Base-by-base conservation (phyloP, 1,140 invertebrate genomes). In the Mya arenaria region DNA sequence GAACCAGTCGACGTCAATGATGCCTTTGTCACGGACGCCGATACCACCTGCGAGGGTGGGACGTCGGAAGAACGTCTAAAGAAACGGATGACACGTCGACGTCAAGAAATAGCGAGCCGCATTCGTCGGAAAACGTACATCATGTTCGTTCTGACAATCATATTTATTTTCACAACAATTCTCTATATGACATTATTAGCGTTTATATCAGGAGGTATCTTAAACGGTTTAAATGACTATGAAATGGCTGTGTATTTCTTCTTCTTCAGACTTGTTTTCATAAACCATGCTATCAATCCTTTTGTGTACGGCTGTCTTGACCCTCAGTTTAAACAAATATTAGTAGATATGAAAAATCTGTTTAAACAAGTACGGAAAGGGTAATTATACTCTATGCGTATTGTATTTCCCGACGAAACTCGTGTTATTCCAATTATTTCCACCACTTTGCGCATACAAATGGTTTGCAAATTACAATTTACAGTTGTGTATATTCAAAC, bases 231-330 rank as follows among this genome's bases (percentile, higher is more conserved):
- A n/a, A n/a, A n/a, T 3, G 41, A 77, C 34, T 17, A 5, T 30
- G 23, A 48, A n/a, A 77, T 48, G 36, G 60, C 30, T 25, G 58
- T 32, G 10, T 77, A 63, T 52, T 77, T 77, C 60, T 65, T 77
- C 36, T 77, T 63, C 34, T 65, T 77, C 13, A 23, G 73, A 23
- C 39, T 77, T 0, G 63, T 65, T 52, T 77, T 77, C 28, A 52
- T 77, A 0, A 74, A 74, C 36, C 52, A 60, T 25, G 71, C 62
- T 1, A 60, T 74, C 55, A 74, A 74, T 17, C 71, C 71, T 39
- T 4, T 74, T 39, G 34, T 74, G 0, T 74, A 60, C 44, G 71
- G 71, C 6, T 19, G 58, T 1, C 32, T 74, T 23, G 71, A 74
- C 34, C 32, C 71, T 2, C 39, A 52, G 15, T 69, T 69, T 69